Percentiles rank a stretch among this genome's conserved stretches.
Conservation (phyloP, 2,113 vertebrate species). For the Perca schrenkii region DNA sequence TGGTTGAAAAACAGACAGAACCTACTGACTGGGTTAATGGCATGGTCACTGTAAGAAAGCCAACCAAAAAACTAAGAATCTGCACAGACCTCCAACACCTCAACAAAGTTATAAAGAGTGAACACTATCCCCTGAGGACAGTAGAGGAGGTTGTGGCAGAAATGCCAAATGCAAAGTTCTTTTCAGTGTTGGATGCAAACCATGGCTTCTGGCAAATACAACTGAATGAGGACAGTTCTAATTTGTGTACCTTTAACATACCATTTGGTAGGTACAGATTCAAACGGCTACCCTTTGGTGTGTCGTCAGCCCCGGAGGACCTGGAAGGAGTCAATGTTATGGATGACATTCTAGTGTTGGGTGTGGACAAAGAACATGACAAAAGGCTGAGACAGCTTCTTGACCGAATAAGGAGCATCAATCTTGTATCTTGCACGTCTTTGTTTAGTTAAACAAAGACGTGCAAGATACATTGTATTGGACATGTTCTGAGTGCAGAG, state of each 20-base stretch:
- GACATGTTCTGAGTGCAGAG: slow-evolving; percentile 2
- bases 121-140: slow-evolving; percentile 15
- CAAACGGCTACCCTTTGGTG: slow-evolving; percentile 1
- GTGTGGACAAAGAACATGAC: slow-evolving; percentile 8
- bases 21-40: slow-evolving; percentile 30
- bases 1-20: slow-evolving; percentile 11
- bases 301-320: not conserved
- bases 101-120: slow-evolving; percentile 11
- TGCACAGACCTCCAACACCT: slow-evolving; percentile 28
- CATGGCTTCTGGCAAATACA: not conserved
- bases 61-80: not conserved
- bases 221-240: not conserved
- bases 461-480: no score
- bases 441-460: no score
- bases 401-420: no score
- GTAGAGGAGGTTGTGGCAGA: not conserved
- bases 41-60: slow-evolving; percentile 8
- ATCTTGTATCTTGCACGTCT: no score
- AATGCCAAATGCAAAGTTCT: slow-evolving; percentile 28
- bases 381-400: not conserved
- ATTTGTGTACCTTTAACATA: slow-evolving; percentile 23
- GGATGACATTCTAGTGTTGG: slow-evolving; percentile 14
- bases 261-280: slow-evolving; percentile 3
- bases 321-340: not conserved
- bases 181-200: no score